Percentiles rank a stretch among this genome's conserved stretches.
Evolutionary conservation across 2,113 vertebrate genomes (phyloP).

Genomic region (Myotis lucifugus): DNA sequence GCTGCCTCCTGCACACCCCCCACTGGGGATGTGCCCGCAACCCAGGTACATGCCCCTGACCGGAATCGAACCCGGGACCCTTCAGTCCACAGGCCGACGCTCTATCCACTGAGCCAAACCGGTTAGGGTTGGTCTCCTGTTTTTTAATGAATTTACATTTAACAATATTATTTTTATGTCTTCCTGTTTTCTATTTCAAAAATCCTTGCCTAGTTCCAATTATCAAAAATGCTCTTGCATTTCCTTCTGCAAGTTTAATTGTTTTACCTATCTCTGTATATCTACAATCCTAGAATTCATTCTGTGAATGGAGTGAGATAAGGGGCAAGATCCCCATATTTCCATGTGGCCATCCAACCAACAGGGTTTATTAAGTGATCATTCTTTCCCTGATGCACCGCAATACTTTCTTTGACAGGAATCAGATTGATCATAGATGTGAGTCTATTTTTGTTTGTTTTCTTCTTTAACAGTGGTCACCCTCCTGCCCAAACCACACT

Average conservation of each 20-base stretch:
- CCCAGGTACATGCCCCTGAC: too few relatives aligned
- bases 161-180: neutral
- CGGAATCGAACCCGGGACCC: too few relatives aligned
- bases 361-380: neutral
- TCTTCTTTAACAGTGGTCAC: neutral
- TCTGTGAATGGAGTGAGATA: neutral
- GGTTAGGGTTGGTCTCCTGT: neutral
- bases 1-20: too few relatives aligned
- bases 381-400: neutral
- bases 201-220: neutral
- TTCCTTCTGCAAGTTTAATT: neutral
- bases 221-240: neutral
- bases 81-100: too few relatives aligned
- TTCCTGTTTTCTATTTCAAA: constrained; percentile 8
- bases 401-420: neutral
- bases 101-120: too few relatives aligned
- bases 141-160: neutral
- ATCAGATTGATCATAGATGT: neutral
- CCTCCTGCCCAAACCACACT: neutral
- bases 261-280: neutral
- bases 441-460: neutral
- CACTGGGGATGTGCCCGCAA: too few relatives aligned
- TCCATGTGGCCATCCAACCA: accelerated
- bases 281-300: neutral
- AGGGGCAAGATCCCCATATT: neutral